Evolutionary conservation across 2,113 vertebrate genomes (phyloP).

Genomic region (Tragulus kanchil): DNA sequence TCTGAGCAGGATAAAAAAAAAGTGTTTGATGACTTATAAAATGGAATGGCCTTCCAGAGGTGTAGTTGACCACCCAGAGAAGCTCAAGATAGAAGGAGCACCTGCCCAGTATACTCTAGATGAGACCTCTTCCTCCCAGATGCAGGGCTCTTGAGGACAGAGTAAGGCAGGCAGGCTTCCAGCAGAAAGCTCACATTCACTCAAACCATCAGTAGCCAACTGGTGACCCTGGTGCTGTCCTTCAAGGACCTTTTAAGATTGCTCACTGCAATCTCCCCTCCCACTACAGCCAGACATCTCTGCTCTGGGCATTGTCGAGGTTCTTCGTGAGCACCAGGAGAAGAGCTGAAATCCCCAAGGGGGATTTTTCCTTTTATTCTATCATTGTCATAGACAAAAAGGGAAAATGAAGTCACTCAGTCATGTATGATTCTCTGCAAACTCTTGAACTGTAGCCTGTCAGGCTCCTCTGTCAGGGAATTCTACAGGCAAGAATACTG

Average conservation of each 20-base stretch:
- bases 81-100: background rate
- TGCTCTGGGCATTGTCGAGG: background rate
- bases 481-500: too few relatives aligned
- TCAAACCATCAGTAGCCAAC: background rate
- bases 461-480: too few relatives aligned
- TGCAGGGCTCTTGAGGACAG: background rate
- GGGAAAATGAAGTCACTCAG: too few relatives aligned
- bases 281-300: background rate
- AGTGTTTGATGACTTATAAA: background rate
- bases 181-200: background rate
- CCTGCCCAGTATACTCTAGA: background rate
- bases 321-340: background rate
- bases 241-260: background rate
- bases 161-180: background rate
- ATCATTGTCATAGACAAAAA: background rate
- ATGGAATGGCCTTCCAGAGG: background rate
- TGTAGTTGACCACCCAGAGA: background rate
- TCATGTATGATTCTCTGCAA: background rate
- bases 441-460: too few relatives aligned
- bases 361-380: background rate
- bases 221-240: background rate
- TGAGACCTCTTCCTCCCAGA: background rate
- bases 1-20: background rate
- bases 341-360: background rate
- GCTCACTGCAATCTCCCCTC: background rate